Evolutionary conservation across 2,888 invertebrate genomes (phyloP).

Genomic region (Melieria crassipennis): DNA sequence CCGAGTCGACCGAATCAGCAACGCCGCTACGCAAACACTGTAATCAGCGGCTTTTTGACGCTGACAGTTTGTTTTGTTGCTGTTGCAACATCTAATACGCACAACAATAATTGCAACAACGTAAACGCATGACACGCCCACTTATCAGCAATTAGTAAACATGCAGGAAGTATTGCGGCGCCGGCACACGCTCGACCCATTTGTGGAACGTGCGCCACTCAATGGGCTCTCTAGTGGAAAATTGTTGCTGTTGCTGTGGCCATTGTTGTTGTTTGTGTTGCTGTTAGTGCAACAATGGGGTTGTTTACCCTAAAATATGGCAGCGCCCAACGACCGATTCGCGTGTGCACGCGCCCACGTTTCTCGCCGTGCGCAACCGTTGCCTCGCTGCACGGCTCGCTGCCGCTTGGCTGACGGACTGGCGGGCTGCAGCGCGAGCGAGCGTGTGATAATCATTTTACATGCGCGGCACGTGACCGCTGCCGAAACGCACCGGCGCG

Average conservation of each 20-base stretch:
- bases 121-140: conserved; percentile 43
- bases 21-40: conserved; percentile 34
- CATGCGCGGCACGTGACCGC: conserved; percentile 55
- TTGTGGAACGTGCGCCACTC: conserved; percentile 2
- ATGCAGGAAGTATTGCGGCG: conserved; percentile 23
- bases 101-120: conserved; percentile 7
- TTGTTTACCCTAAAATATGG: not conserved
- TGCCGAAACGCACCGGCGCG: conserved; percentile 38
- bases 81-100: not conserved
- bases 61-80: not conserved
- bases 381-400: too few relatives aligned
- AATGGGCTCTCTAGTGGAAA: conserved; percentile 2
- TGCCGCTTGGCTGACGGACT: too few relatives aligned
- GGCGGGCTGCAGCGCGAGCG: not conserved
- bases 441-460: conserved; percentile 62
- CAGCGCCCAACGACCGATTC: not conserved
- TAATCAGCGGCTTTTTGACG: conserved; percentile 58
- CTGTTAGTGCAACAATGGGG: conserved; percentile 8
- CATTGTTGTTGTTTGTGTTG: conserved; percentile 3
- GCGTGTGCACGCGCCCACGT: conserved; percentile 29
- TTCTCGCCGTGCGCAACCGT: conserved; percentile 4
- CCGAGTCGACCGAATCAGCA: conserved; percentile 32
- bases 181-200: conserved; percentile 18
- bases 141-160: conserved; percentile 45
- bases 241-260: conserved; percentile 10